Base-by-base conservation (phyloP, 2,888 invertebrate genomes). In the Limenitis camilla region DNA sequence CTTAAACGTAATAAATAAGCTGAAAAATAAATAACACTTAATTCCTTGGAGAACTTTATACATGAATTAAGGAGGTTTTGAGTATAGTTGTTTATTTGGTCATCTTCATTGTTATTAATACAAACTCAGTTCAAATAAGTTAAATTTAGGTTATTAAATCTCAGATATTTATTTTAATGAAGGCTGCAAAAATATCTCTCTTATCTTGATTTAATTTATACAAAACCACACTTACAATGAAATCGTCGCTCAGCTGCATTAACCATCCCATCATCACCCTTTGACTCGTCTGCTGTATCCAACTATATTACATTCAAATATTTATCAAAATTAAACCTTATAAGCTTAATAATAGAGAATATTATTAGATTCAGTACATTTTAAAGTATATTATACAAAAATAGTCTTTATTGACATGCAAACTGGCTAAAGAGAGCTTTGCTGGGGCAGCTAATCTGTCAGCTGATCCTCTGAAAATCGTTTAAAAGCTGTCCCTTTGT, bases 401-500 rank as follows among this genome's bases (percentile, higher is more conserved):
- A 44, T 42, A 28, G 32, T 45, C 51, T 52, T 48, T 58, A 52
- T 41, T 33, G 28, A 38, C 44, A 36, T 38, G 39, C 31, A 58
- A 40, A 42, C 33, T 49, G 35, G 10, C 32, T 10, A 10, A 39
- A 53, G 19, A 55, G 43, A 44, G 41, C 30, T 66, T 50, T 72
- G 72, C 74, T 78, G 68, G 76, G 78, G 78, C 67, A 69, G 78
- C 81, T 87, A 86, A 87, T 87, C 86, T 84, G 81, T 80, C 81
- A 85, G 85, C 83, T 83, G 83, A 85, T 81, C 77, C 77, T 69
- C 72, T 75, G 72, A 76, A 84, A 81, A 83, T 81, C 83, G 81
- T 81, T 83, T 83, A 81, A 85, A 85, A 85, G 85, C 83, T 71
- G 72, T 78, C 79, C 81, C 80, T 74, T 67, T 81, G 79, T 83